These are phyloP conservation scores for Mesoligia furuncula DNA, from an alignment of 2,888 invertebrate genomes.

Conservation along the genomic window DNA sequence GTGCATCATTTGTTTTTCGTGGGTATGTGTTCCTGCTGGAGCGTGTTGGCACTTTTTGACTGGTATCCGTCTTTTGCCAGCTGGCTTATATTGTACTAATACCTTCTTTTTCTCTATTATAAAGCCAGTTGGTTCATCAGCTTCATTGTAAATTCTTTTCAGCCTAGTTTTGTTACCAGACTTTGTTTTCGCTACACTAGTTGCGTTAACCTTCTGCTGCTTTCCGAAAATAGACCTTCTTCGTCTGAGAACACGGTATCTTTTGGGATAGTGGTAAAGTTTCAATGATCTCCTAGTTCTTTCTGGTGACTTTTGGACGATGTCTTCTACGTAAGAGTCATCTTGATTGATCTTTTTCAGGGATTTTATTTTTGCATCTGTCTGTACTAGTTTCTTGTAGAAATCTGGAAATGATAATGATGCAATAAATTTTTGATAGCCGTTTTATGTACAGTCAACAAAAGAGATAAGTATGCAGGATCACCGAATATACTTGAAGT, in stretches of 20 bases:
- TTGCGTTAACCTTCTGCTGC: background rate
- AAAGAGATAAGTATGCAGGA: too few relatives aligned
- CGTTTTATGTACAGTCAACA: background rate
- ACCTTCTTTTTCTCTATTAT: conserved; percentile 78
- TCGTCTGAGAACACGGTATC: conserved; percentile 44
- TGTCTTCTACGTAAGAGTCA: background rate
- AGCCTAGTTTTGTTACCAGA: conserved; percentile 42
- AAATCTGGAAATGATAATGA: conserved; percentile 76
- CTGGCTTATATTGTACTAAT: conserved; percentile 73
- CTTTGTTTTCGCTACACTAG: background rate
- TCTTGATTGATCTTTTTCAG: conserved; percentile 69
- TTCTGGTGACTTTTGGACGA: conserved; percentile 50
- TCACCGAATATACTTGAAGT: too few relatives aligned
- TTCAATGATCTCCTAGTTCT: conserved; percentile 75
- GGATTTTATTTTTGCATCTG: conserved; percentile 80
- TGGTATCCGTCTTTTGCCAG: conserved; percentile 62
- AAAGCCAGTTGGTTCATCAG: conserved; percentile 68
- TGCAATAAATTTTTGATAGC: background rate
- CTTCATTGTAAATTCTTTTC: conserved; percentile 60
- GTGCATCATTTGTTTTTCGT: conserved; percentile 79
- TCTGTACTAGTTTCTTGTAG: conserved; percentile 81
- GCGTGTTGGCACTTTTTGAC: conserved; percentile 78
- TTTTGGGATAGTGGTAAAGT: conserved; percentile 48
- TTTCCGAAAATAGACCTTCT: conserved; percentile 35
- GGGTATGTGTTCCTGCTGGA: conserved; percentile 73